Base-by-base conservation (phyloP, 2,113 vertebrate genomes). In the Numenius arquata region DNA sequence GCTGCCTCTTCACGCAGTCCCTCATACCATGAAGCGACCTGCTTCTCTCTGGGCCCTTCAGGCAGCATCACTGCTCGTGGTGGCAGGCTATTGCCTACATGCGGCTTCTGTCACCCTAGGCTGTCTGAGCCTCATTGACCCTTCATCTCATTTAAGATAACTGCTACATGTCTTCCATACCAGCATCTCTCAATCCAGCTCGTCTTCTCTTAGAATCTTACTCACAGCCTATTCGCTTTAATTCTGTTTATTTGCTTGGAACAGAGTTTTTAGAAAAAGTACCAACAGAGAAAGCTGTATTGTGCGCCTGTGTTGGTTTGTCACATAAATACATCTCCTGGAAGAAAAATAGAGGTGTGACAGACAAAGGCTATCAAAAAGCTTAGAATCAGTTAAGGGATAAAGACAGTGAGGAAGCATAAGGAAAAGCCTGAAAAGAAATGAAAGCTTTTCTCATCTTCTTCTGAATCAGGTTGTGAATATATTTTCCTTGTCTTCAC, bases 11-110 rank as follows among this genome's bases (percentile, higher is more conserved):
- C 23, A 23, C 14, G 11, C 52, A 2, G 12, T 53, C 14, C 34
- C 43, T 87, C 1, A 0, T 27, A 22, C 9, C 32, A 22, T 8
- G 15, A 71, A 58, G 56, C 2, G 1, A 40, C 19, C 29, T 72
- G 26, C 12, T 59, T 93, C 48, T 9, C 65, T 80, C 38, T 34
- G 19, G 3, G 12, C 40, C 38, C 36, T 25, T 67, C n/a, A 59
- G 47, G 38, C 38, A 67, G 48, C 61, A 26, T 30, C 32, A 19
- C 27, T n/a, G 17, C 43, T 50, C 0, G 0, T 52, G 47, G 32
- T 53, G 32, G 30, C 58, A 47, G 14, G 34, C 29, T 55, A 1
- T 40, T 91, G 63, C 65, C 27, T 29, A 6, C 1, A 0, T 65
- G 36, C 48, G 53, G 17, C 36, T 32, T 61, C 48, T 70, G 25